These are phyloP conservation scores for Mantis religiosa DNA, from an alignment of 2,888 invertebrate species.

Conservation along the genomic window DNA sequence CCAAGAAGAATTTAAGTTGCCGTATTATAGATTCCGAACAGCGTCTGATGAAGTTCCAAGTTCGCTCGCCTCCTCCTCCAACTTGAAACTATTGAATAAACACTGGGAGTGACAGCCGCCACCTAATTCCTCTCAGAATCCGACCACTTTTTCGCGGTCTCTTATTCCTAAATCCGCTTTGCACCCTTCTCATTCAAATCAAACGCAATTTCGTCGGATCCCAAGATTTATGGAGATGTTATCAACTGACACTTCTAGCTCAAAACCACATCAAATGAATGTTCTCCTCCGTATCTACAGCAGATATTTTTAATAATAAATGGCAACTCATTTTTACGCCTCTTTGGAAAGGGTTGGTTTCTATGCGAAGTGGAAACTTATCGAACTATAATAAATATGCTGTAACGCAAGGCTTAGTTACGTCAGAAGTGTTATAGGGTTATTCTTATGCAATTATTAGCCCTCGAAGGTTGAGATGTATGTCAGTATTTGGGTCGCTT, in stretches of 20 bases:
- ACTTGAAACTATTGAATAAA: background rate
- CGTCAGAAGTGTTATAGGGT: too few relatives aligned
- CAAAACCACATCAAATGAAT: conserved; percentile 1
- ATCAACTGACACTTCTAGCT: background rate
- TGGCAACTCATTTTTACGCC: conserved; percentile 14
- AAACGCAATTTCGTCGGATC: conserved; percentile 4
- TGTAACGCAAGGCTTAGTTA: background rate
- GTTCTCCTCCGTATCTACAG: conserved; percentile 3
- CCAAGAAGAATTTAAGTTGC: background rate
- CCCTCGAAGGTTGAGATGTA: too few relatives aligned
- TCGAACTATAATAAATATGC: conserved; percentile 10
- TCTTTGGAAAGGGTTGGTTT: background rate
- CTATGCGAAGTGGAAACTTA: background rate
- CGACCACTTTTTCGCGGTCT: background rate
- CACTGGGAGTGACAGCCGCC: background rate
- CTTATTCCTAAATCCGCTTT: background rate
- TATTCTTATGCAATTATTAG: too few relatives aligned
- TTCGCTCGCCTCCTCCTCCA: too few relatives aligned
- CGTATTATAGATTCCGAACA: background rate
- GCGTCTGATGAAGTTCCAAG: background rate
- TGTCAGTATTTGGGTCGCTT: too few relatives aligned
- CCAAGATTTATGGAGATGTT: conserved; percentile 7
- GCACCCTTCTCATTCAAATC: conserved; percentile 2
- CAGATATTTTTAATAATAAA: conserved; percentile 8
- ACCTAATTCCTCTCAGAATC: background rate